Base-by-base conservation (phyloP, 2,113 vertebrate species). In the Tichodroma muraria region DNA sequence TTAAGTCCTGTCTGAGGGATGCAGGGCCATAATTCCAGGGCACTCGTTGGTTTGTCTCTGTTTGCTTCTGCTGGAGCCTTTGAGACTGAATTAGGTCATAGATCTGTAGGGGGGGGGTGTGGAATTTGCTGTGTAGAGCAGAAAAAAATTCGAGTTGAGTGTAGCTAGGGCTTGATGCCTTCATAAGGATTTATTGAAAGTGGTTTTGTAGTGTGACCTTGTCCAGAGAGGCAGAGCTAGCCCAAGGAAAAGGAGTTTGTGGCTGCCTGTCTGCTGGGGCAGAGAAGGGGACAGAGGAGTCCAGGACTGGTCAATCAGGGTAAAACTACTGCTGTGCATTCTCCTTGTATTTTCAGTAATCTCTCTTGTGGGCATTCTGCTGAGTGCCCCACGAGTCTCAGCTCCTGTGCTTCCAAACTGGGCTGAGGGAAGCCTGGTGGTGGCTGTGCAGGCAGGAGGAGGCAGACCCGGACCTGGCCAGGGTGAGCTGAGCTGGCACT, bases 81-180 rank as follows among this genome's bases (percentile, higher is more conserved):
- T 60, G 76, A 93, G 93, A 72, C 90, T 96, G 94, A 97, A 97
- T 93, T 95, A 94, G 91, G 95, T 97, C 94, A 93, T 60, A n/a
- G 76, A 95, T 88, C 88, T 81, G 72, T 78, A 31, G 80, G 85
- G 73, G 82, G 73, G 76, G 53, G 80, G 38, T 59, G 38, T 59
- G 80, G 79, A 89, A 95, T 94, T 94, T 60, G 85, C 80, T 90
- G 72, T 30, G 71, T 14, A 60, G 80, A 93, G 87, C 1, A 50
- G 61, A 40, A 71, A 83, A 75, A 63, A 56, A 35, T 1, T 33
- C 0, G 12, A 68, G 59, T 69, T 72, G 77, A 66, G 38, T 3
- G 6, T 66, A 44, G 38, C 50, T 88, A n/a, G 44, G 56, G 42
- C 20, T 89, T 47, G 89, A 50, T 95, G 78, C 53, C 71, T 92